A percentile compares a stretch with the other conserved stretches of the same genome.
Evolutionary conservation across 1,140 invertebrate species (phyloP).

Genomic region (Drosophila ogumai): DNA sequence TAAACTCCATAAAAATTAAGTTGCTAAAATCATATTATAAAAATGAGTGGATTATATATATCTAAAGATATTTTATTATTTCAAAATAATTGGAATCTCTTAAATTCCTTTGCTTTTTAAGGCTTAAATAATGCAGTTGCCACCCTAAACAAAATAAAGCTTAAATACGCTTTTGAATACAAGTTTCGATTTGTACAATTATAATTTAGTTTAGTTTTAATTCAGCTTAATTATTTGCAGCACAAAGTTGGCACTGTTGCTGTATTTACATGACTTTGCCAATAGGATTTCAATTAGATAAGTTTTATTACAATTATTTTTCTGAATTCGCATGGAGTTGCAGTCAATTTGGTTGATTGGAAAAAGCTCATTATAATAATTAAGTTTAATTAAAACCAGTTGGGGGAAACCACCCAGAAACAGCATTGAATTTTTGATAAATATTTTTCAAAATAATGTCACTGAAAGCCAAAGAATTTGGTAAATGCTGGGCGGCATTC

Average conservation of each 20-base stretch:
- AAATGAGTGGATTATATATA: too few relatives aligned
- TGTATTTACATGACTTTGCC: not conserved
- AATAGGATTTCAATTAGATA: slow-evolving; percentile 9
- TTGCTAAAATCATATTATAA: too few relatives aligned
- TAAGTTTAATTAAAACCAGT: slow-evolving; percentile 8
- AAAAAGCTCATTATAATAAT: slow-evolving; percentile 13
- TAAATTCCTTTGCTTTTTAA: not conserved
- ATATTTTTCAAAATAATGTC: not conserved
- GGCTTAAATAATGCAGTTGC: not conserved
- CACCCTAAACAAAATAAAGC: not conserved
- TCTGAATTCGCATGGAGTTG: not conserved
- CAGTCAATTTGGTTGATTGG: slow-evolving; percentile 8
- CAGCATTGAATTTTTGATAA: not conserved
- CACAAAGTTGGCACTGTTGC: not conserved
- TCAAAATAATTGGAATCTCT: too few relatives aligned
- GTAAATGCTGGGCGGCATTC: not conserved
- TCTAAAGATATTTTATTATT: too few relatives aligned
- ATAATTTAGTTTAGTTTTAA: not conserved
- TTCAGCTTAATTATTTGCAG: slow-evolving; percentile 2
- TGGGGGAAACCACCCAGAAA: too few relatives aligned
- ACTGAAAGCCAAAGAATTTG: not conserved
- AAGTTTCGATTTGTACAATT: not conserved
- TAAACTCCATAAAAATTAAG: too few relatives aligned
- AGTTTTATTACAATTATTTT: not conserved
- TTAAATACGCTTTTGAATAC: not conserved